Base-by-base conservation (phyloP, 1,140 invertebrate species). In the Drosophila bocki region DNA sequence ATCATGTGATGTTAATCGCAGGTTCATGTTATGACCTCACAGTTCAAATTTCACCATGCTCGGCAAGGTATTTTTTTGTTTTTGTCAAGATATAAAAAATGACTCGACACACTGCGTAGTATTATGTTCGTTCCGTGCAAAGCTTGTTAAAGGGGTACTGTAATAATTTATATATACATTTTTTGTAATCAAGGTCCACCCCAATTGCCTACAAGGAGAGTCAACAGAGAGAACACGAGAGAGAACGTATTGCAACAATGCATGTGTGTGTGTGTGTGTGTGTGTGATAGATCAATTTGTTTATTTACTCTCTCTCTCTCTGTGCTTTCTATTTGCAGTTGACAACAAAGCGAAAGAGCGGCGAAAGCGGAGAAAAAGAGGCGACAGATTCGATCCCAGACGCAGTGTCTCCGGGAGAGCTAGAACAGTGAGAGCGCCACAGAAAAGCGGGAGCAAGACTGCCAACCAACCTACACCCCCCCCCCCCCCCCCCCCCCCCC, bases 241-340 rank as follows among this genome's bases (percentile, higher is more conserved):
- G n/a, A n/a, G 5, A 8, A 17, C 7, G 7, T 22, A 19, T 17
- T 41, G 29, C 3, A 15, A 22, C 13, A 7, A 8, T 56, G 13
- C 53, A 15, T 9, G 32, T 13, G 45, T 19, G 26, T 15, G 22
- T 37, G 32, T 15, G 22, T 37, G 32, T 33, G 22, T 67, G 33
- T 71, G 19, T 19, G 51, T 29, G 32, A 74, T 80, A 72, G 78
- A 78, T 78, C 71, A 81, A 78, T 85, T 85, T 82, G 72, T 85
- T 76, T 67, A 62, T 44, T 47, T 57, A 64, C 51, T 77, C 37
- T 22, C 22, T 22, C 22, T 77, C 47, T 22, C 22, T 77, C 47
- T 65, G 64, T 74, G 35, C 67, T 65, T 68, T 86, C 63, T 67
- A 62, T 64, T 85, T 85, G 78, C 82, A 85, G 82, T 85, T 86